Evolutionary conservation across 2,113 vertebrate genomes (phyloP).

Genomic region (Hippocampus abdominalis): DNA sequence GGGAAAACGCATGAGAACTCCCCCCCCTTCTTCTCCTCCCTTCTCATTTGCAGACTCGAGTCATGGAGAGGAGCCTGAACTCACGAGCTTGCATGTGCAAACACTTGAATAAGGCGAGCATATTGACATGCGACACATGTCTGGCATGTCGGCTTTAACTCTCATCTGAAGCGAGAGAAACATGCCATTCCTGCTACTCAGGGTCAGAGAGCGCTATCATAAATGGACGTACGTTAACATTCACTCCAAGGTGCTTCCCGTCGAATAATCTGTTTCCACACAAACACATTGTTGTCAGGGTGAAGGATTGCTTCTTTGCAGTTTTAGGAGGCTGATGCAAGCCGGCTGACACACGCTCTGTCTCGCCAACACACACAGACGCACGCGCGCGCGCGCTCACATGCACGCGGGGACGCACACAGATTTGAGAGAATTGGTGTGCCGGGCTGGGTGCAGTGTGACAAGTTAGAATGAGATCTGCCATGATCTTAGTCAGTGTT

Average conservation of each 20-base stretch:
- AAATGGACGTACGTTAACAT: constrained; percentile 7
- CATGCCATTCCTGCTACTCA: constrained; percentile 44
- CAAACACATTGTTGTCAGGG: not conserved
- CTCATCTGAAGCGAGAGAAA: constrained; percentile 41
- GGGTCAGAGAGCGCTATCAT: constrained; percentile 46
- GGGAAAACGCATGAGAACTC: constrained; percentile 3
- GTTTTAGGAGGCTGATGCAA: constrained; percentile 48
- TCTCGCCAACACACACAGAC: constrained; percentile 3
- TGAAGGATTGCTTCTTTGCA: constrained; percentile 24
- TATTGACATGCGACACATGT: constrained; percentile 13
- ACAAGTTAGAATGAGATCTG: constrained; percentile 35
- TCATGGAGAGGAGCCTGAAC: constrained; percentile 20
- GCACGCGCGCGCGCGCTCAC: constrained; percentile 6
- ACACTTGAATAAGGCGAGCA: constrained; percentile 22
- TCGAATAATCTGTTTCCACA: constrained; percentile 15
- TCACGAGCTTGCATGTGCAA: constrained; percentile 6
- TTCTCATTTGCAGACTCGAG: constrained; percentile 20
- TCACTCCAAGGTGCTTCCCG: constrained; percentile 33
- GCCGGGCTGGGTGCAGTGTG: constrained; percentile 12
- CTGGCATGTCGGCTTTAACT: constrained; percentile 21
- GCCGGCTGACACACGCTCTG: constrained; percentile 38
- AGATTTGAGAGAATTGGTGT: constrained; percentile 36
- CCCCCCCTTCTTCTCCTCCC: not conserved
- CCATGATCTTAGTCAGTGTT: constrained; percentile 31
- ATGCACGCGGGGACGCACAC: not conserved